Evolutionary conservation across 2,797 vertebrate genomes (phyloP), one percentile per base, ranked within the genome.

Genomic region (Cryptoprocta ferox): DNA sequence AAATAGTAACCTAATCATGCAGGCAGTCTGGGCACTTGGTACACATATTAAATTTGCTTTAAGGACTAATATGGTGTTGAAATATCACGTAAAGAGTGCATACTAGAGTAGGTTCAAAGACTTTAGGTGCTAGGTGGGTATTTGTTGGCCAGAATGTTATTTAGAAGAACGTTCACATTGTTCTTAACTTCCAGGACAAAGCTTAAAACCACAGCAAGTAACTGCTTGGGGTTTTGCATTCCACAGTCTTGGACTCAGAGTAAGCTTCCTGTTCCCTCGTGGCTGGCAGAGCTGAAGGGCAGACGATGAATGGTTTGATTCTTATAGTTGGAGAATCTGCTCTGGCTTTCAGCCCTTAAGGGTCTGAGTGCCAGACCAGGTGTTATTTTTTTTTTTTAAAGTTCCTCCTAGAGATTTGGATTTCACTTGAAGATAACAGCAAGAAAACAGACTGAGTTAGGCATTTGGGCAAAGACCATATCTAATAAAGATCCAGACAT

Each of bases 281-380:
- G 86, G 78, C 93, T 93, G 93, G 86, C 84, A 90, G 94, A 79
- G 16, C 88, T 8, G 1, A 85, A 78, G 66, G 84, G 59, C 78
- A 35, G 84, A 71, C 1, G 59, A 85, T 94, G 96, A 96, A 89
- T 65, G 82, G 84, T 37, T 94, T 95, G 92, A 92, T 96, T 97
- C 97, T 97, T 92, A 48, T 14, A 59, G 68, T 28, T 82, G 56
- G 81, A 81, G 70, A 75, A 89, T 92, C 80, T 82, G 21, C 71
- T 10, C 32, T 94, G 96, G 89, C 84, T 88, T 86, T 89, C 48
- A 73, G 94, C 84, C 94, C 92, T 75, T 61, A 30, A 66, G 42
- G 78, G 42, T 97, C 53, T 83, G 85, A 39, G 83, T 92, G 90
- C 91, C 96, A 97, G 93, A 66, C 92, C 95, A 97, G 96, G 93